Percentiles rank a stretch among this genome's conserved stretches.
These are phyloP conservation scores for Selenia dentaria DNA, from an alignment of 2,888 invertebrate species.

Conservation along the genomic window DNA sequence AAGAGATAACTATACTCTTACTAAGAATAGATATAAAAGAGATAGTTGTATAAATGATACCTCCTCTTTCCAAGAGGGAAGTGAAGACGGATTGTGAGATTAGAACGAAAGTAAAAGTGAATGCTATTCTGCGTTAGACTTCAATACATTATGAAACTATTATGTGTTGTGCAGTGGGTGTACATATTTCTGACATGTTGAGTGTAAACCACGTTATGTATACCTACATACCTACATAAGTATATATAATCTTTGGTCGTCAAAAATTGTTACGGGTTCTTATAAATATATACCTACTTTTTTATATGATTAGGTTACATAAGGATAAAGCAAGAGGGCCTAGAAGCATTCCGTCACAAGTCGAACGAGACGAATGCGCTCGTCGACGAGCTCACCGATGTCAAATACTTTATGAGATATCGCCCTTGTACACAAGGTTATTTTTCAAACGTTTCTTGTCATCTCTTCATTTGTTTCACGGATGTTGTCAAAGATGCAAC, in stretches of 20 bases:
- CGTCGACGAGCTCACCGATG: too few species aligned
- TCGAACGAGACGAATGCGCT: too few species aligned
- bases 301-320: too few species aligned
- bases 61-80: slow-evolving; percentile 62
- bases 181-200: slow-evolving; percentile 28
- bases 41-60: slow-evolving; percentile 43
- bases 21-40: slow-evolving; percentile 42
- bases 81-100: slow-evolving; percentile 59
- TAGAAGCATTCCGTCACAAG: too few species aligned
- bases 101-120: slow-evolving; percentile 77
- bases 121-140: slow-evolving; percentile 58
- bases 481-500: too few species aligned
- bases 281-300: too few species aligned
- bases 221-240: too few species aligned
- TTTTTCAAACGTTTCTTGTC: too few species aligned
- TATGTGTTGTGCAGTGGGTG: slow-evolving; percentile 39
- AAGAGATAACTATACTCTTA: slow-evolving; percentile 40
- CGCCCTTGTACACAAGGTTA: too few species aligned
- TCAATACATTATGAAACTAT: slow-evolving; percentile 55
- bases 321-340: too few species aligned
- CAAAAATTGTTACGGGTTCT: slow-evolving; percentile 24
- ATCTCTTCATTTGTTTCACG: too few species aligned
- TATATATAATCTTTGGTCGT: slow-evolving; percentile 9
- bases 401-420: too few species aligned
- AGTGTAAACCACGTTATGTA: slow-evolving; percentile 14